Conservation (phyloP, 92 coral and sea anemone genomes). For the Porites lobata region DNA sequence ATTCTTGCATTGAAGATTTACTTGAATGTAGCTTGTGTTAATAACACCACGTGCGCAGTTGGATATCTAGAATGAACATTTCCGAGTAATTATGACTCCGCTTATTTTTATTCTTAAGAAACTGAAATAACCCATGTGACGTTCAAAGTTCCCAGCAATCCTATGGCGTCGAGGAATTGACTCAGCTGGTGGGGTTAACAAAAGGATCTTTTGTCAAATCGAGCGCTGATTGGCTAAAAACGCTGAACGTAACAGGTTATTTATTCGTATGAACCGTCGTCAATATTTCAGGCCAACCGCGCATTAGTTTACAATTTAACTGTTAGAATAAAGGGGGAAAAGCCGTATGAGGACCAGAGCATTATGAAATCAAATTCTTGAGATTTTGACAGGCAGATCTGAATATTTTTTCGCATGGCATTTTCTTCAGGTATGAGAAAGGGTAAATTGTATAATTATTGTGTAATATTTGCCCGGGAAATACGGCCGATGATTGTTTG, state of each 20-base stretch:
- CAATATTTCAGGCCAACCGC: conserved; percentile 39
- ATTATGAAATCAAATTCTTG: background rate
- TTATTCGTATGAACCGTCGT: conserved; percentile 22
- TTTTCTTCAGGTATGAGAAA: conserved; percentile 14
- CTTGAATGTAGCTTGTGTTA: background rate
- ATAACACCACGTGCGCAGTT: background rate
- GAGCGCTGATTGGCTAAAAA: conserved; percentile 25
- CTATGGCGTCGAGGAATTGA: background rate
- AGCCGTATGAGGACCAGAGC: background rate
- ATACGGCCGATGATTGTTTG: conserved; percentile 2
- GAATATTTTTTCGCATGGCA: background rate
- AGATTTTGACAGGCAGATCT: background rate
- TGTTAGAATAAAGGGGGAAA: background rate
- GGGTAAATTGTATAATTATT: background rate
- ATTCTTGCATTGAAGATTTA: background rate
- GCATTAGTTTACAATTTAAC: background rate
- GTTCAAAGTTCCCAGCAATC: conserved; percentile 16
- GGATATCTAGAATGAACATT: background rate
- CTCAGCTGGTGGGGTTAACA: conserved; percentile 32
- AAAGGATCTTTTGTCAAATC: background rate
- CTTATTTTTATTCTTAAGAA: no score
- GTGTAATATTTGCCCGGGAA: background rate
- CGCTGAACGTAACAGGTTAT: conserved; percentile 26
- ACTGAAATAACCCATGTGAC: no score
- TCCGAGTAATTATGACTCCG: conserved; percentile 1